Percentiles rank a stretch among this genome's conserved stretches.
Evolutionary conservation across 2,113 vertebrate species (phyloP).

Genomic region (Ceyx melanurus): DNA sequence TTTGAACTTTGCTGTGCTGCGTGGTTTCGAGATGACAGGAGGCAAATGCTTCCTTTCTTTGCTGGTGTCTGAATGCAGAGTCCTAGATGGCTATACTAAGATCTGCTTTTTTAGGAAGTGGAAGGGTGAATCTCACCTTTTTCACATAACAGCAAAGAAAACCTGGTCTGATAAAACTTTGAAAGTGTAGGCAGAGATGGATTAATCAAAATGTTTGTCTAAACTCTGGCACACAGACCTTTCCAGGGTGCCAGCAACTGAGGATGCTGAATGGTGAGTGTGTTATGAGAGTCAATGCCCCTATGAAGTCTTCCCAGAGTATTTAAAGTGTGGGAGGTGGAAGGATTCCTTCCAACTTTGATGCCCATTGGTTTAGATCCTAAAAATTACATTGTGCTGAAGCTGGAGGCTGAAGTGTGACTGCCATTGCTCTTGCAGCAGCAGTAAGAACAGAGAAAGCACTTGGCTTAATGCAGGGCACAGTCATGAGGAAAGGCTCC

Average conservation of each 20-base stretch:
- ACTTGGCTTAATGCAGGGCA: not conserved
- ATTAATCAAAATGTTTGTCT: not conserved
- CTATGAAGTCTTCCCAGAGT: not conserved
- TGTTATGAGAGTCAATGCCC: not conserved
- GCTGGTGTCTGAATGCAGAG: not conserved
- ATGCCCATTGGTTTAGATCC: not conserved
- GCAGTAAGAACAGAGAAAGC: not conserved
- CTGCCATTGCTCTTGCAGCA: not conserved
- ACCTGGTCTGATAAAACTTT: not conserved
- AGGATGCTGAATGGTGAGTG: not conserved
- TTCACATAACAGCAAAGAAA: not conserved
- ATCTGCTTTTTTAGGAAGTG: conserved; percentile 40
- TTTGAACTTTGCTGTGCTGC: conserved; percentile 42
- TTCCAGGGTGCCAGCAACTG: not conserved
- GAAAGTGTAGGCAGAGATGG: not conserved
- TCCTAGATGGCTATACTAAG: not conserved
- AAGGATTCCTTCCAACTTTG: not conserved
- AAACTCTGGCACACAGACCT: not conserved
- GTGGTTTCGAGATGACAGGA: conserved; percentile 13
- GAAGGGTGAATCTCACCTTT: not conserved
- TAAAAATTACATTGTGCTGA: not conserved
- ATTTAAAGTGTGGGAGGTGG: not conserved
- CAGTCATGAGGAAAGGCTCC: not conserved
- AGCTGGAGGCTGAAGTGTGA: not conserved
- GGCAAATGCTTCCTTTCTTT: conserved; percentile 19